Percentiles rank a stretch among this genome's conserved stretches.
phyloP scores from a whole-genome alignment of 2,797 vertebrate genomes.

The Pelochelys cantorii region DNA sequence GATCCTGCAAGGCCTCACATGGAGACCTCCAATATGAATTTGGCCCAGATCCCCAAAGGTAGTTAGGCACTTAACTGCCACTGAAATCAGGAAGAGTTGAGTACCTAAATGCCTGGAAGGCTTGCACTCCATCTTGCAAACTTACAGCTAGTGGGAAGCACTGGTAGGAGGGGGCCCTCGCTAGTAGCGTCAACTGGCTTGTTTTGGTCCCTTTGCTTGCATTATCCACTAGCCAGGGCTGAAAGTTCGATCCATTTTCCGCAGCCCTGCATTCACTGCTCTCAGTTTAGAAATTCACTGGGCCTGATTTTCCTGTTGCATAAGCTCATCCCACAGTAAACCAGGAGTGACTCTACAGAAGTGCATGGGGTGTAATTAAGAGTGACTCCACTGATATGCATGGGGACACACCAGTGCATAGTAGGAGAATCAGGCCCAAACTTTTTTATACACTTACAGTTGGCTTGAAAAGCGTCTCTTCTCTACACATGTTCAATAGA shows the following conservation, averaged over 20 bases:
- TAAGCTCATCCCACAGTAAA: background rate
- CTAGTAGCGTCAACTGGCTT: background rate
- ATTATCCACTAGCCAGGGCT: fast-evolving
- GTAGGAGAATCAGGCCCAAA: background rate
- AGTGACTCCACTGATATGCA: background rate
- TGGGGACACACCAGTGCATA: background rate
- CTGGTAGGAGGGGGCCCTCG: background rate
- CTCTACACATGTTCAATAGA: background rate
- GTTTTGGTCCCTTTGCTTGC: background rate
- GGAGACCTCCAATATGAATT: background rate
- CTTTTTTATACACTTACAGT: fast-evolving
- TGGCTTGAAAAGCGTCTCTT: background rate
- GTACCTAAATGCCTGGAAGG: background rate
- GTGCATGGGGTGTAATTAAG: background rate
- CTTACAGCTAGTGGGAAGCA: fast-evolving
- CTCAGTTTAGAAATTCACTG: background rate
- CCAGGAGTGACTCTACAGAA: background rate
- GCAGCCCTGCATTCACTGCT: background rate
- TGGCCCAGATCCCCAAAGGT: background rate
- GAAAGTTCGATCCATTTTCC: background rate
- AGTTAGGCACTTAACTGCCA: background rate
- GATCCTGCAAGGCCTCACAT: background rate
- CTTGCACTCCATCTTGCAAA: background rate
- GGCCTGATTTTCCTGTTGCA: background rate
- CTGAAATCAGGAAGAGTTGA: background rate